A percentile compares a stretch with the other conserved stretches of the same genome.
phyloP scores from a whole-genome alignment of 2,797 vertebrate species.

The Acanthiza pusilla region DNA sequence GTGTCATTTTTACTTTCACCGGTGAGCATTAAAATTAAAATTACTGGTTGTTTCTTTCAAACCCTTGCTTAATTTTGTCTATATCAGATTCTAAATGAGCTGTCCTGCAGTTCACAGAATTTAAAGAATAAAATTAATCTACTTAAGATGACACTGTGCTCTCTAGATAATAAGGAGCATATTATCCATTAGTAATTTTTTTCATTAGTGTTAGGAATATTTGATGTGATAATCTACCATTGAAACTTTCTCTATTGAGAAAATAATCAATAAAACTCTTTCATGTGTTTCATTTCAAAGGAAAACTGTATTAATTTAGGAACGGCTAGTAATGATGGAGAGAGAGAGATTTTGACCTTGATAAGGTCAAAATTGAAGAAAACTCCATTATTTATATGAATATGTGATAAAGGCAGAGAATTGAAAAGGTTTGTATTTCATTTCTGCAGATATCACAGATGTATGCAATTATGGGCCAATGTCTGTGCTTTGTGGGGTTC shows the following conservation, averaged over 20 bases:
- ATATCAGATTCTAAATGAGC: neutral
- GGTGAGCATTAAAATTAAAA: neutral
- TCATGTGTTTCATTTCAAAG: neutral
- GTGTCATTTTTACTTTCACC: neutral
- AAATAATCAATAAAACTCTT: neutral
- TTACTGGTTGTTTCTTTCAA: neutral
- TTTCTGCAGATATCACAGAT: neutral
- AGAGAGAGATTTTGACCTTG: neutral
- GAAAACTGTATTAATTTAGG: neutral
- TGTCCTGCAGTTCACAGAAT: neutral
- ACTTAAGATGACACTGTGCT: neutral
- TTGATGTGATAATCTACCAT: neutral
- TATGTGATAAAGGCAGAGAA: neutral
- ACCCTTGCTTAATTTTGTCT: neutral
- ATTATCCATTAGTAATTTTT: neutral
- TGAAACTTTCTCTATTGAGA: neutral
- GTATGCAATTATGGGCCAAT: neutral
- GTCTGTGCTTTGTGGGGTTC: neutral
- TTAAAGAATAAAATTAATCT: neutral
- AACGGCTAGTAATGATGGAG: neutral
- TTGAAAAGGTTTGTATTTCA: neutral
- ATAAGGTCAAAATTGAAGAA: conserved; percentile 37
- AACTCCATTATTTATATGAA: neutral
- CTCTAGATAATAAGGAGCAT: neutral
- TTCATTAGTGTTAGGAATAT: neutral